These are phyloP conservation scores for Anhinga rufa DNA, from an alignment of 2,113 vertebrate species.

Conservation along the genomic window DNA sequence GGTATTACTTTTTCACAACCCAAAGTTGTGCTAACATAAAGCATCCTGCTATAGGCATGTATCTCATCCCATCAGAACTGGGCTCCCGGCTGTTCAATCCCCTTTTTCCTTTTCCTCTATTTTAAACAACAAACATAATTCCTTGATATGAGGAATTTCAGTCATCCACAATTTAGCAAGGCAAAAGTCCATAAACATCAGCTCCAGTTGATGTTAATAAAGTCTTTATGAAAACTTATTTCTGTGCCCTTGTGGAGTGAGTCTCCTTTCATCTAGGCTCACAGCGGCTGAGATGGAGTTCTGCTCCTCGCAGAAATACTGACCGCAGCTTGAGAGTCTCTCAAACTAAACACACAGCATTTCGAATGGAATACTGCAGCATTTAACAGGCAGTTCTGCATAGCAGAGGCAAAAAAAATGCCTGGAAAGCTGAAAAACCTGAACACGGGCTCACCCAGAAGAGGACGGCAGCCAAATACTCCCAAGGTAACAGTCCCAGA, in stretches of 20 bases:
- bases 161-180: neutral
- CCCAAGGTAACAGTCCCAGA: neutral
- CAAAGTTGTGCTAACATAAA: neutral
- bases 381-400: neutral
- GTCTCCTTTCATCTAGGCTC: neutral
- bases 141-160: neutral
- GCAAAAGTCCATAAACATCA: neutral
- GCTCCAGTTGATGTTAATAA: neutral
- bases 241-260: neutral
- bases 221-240: neutral
- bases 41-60: neutral
- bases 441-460: neutral
- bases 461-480: neutral
- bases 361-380: neutral
- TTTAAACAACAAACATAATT: neutral
- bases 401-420: neutral
- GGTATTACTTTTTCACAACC: neutral
- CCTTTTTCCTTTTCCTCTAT: neutral
- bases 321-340: neutral
- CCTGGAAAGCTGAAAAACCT: slow-evolving; percentile 8
- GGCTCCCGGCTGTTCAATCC: neutral
- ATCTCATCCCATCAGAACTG: neutral
- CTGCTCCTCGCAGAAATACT: neutral
- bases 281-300: neutral
- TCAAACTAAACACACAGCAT: neutral